Percentiles rank a stretch among this genome's conserved stretches.
These are phyloP conservation scores for Brachyptera putata DNA, from an alignment of 2,888 invertebrate genomes.

Conservation along the genomic window DNA sequence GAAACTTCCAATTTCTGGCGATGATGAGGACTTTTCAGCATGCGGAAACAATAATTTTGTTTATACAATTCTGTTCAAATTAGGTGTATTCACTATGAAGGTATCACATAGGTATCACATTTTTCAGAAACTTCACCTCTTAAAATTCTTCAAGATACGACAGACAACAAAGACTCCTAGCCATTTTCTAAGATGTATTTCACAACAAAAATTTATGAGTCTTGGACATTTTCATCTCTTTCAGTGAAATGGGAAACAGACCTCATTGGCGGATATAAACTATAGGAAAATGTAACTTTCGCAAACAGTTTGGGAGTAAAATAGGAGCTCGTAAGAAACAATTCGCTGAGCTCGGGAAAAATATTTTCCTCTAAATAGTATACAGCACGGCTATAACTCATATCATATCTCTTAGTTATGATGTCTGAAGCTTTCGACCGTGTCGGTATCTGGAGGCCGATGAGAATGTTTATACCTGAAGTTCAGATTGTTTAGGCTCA, in stretches of 20 bases:
- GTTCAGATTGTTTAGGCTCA: too few relatives aligned
- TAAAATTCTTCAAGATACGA: too few relatives aligned
- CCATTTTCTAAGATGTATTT: too few relatives aligned
- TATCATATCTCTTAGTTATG: background rate
- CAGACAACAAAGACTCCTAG: background rate
- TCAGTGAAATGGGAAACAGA: background rate
- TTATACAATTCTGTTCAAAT: too few relatives aligned
- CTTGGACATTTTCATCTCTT: background rate
- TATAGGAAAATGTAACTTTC: background rate
- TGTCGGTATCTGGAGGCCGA: too few relatives aligned
- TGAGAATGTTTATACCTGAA: too few relatives aligned
- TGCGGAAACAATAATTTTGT: too few relatives aligned
- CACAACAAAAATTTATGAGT: constrained; percentile 5
- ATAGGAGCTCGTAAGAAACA: background rate
- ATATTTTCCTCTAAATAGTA: background rate
- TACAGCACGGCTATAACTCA: background rate
- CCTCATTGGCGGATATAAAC: background rate
- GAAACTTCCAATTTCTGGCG: too few relatives aligned
- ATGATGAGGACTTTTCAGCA: too few relatives aligned
- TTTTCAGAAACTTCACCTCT: too few relatives aligned
- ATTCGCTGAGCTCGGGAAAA: background rate
- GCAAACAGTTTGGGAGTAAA: background rate
- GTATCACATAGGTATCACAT: too few relatives aligned
- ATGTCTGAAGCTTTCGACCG: background rate
- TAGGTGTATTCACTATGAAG: too few relatives aligned